Conservation (phyloP, 2,797 vertebrate species). For the Hybognathus amarus region DNA sequence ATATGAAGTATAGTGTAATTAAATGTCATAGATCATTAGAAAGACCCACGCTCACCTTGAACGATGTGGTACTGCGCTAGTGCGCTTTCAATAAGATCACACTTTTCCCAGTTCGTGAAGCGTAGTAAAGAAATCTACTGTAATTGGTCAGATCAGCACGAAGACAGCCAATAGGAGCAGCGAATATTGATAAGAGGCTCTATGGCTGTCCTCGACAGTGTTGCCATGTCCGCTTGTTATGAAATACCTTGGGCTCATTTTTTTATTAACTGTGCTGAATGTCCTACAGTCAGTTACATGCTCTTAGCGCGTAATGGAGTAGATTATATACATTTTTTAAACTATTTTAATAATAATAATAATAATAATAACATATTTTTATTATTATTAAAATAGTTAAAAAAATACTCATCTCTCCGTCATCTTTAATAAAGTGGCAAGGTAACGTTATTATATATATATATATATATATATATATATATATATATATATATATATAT, state of each 20-base stretch:
- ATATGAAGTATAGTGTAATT: neutral
- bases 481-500: too few relatives aligned
- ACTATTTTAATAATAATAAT: too few relatives aligned
- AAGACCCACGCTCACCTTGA: constrained; percentile 47
- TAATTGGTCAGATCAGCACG: constrained; percentile 16
- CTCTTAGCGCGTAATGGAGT: too few relatives aligned
- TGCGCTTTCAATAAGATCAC: neutral
- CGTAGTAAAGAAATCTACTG: neutral
- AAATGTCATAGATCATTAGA: neutral
- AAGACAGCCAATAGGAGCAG: constrained; percentile 29
- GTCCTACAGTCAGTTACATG: neutral
- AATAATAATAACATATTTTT: too few relatives aligned
- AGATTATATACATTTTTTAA: too few relatives aligned
- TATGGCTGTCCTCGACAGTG: neutral
- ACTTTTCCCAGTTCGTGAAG: neutral
- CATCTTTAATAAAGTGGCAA: too few relatives aligned
- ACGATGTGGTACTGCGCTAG: neutral
- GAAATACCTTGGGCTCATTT: neutral
- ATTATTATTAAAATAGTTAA: too few relatives aligned
- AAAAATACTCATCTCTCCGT: too few relatives aligned
- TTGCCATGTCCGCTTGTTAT: constrained; percentile 7
- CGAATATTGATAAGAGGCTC: neutral
- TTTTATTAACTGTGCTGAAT: neutral
- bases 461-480: too few relatives aligned
- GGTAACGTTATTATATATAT: too few relatives aligned